Evolutionary conservation across 2,888 invertebrate species (phyloP).

Genomic region (Notodonta dromedarius): DNA sequence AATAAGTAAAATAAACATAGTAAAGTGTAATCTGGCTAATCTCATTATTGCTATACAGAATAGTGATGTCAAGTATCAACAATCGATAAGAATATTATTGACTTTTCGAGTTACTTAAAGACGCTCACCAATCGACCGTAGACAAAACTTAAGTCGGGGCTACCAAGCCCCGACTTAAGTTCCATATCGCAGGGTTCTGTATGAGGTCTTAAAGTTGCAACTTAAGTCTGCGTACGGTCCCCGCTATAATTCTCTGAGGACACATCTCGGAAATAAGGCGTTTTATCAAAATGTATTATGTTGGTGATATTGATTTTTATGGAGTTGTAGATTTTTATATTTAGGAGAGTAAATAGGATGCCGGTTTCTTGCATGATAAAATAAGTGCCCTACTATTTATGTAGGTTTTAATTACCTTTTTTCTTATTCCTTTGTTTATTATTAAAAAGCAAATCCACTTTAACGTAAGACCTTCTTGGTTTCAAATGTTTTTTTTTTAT

Average conservation of each 20-base stretch:
- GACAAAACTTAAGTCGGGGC: not conserved
- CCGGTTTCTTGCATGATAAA: too few species aligned
- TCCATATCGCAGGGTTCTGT: not conserved
- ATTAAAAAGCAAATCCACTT: too few species aligned
- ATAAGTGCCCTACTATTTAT: too few species aligned
- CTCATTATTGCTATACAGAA: not conserved
- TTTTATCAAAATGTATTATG: not conserved
- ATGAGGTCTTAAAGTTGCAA: too few species aligned
- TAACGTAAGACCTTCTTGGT: too few species aligned
- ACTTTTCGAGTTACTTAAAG: not conserved
- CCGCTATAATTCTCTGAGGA: not conserved
- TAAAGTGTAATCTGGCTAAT: not conserved
- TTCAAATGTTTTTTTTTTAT: too few species aligned
- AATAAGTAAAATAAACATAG: conserved; percentile 1
- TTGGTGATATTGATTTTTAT: not conserved
- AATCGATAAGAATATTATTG: not conserved
- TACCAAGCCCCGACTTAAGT: not conserved
- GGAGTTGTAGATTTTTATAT: not conserved
- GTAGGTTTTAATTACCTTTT: too few species aligned
- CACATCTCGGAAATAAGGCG: not conserved
- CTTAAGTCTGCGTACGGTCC: not conserved
- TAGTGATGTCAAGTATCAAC: not conserved
- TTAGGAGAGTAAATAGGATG: too few species aligned
- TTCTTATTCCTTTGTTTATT: too few species aligned
- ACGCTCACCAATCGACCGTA: not conserved